Percentiles rank a stretch among this genome's conserved stretches.
Evolutionary conservation across 2,888 invertebrate genomes (phyloP).

Genomic region (Dolomedes plantarius): DNA sequence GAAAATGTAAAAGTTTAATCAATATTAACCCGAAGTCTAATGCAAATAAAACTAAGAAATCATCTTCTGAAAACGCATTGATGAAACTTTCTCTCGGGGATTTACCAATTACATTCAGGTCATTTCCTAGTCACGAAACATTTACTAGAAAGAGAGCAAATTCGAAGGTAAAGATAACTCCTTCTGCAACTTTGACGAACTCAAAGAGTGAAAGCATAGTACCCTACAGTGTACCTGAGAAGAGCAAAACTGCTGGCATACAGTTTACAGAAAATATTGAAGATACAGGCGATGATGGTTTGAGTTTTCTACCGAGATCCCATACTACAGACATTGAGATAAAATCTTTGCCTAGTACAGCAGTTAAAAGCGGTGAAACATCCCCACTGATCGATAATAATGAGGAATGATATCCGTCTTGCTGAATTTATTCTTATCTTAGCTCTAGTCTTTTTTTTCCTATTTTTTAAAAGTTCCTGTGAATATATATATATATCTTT

Average conservation of each 20-base stretch:
- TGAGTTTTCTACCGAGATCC: conserved; percentile 16
- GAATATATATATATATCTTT: background rate
- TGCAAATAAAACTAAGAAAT: conserved; percentile 51
- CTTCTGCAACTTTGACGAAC: conserved; percentile 14
- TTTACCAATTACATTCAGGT: conserved; percentile 56
- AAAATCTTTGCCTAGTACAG: conserved; percentile 52
- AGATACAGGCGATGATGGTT: conserved; percentile 9
- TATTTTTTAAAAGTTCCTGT: conserved; percentile 17
- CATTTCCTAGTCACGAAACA: conserved; percentile 67
- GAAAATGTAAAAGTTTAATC: conserved; percentile 56
- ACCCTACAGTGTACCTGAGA: conserved; percentile 13
- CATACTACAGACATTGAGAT: conserved; percentile 23
- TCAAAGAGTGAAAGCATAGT: conserved; percentile 64
- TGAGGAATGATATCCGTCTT: conserved; percentile 28
- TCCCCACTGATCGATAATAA: conserved; percentile 48
- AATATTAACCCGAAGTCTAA: conserved; percentile 37
- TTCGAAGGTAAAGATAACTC: background rate
- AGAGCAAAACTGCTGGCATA: background rate
- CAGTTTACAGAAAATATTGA: conserved; percentile 25
- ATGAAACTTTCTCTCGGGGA: conserved; percentile 61
- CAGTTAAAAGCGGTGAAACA: conserved; percentile 45
- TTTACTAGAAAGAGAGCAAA: background rate
- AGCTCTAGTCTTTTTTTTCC: background rate
- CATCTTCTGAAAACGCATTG: conserved; percentile 71
- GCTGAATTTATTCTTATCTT: conserved; percentile 17